Evolutionary conservation across 2,113 vertebrate species (phyloP).

Genomic region (Myocastor coypus): DNA sequence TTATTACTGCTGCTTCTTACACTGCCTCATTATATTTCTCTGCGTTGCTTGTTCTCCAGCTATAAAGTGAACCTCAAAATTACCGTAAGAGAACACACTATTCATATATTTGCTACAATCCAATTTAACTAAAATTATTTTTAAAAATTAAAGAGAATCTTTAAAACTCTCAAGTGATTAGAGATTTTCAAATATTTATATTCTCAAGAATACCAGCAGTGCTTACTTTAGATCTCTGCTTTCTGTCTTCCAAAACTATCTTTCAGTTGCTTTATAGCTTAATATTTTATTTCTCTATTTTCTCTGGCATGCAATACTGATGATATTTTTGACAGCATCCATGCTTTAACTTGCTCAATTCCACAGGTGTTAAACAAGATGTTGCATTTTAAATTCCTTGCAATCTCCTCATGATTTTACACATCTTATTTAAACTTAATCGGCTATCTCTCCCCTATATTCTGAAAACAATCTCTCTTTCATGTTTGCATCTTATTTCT

Average conservation of each 20-base stretch:
- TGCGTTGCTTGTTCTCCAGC: not conserved
- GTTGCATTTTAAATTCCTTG: not conserved
- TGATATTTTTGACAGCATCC: not conserved
- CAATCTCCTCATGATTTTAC: not conserved
- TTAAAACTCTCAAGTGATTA: not conserved
- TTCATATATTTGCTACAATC: not conserved
- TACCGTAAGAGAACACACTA: not conserved
- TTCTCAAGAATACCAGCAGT: not conserved
- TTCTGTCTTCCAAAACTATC: not conserved
- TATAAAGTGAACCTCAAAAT: not conserved
- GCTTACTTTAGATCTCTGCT: not conserved
- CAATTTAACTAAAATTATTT: not conserved
- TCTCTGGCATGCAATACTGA: not conserved
- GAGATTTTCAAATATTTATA: conserved; percentile 3
- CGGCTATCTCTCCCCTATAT: not conserved
- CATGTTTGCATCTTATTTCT: conserved; percentile 6
- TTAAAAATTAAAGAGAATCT: not conserved
- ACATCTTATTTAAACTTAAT: not conserved
- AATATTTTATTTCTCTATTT: not conserved
- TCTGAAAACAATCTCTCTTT: not conserved
- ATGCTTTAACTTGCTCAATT: conserved; percentile 25
- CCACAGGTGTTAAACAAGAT: not conserved
- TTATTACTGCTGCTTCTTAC: not conserved
- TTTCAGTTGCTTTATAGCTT: not conserved
- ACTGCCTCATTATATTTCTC: not conserved